Percentiles rank a stretch among this genome's conserved stretches.
Evolutionary conservation across 2,113 vertebrate species (phyloP).

Genomic region (Chaetodon auriga): DNA sequence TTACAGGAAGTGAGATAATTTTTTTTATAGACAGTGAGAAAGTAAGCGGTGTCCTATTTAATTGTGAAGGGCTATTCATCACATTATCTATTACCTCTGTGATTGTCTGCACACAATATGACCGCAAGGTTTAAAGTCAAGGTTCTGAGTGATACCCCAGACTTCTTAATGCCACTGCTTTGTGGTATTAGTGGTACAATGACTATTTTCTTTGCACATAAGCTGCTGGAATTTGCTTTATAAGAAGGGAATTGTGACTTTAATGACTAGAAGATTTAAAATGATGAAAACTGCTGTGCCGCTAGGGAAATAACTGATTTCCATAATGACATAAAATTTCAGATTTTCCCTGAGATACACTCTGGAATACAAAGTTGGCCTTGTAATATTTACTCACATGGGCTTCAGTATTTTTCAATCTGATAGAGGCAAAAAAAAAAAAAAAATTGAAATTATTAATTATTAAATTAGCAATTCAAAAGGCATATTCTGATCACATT

Average conservation of each 20-base stretch:
- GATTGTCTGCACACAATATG: constrained; percentile 53
- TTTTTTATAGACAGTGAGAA: constrained; percentile 16
- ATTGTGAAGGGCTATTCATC: constrained; percentile 79
- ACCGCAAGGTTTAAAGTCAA: constrained; percentile 1
- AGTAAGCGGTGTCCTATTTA: constrained; percentile 53
- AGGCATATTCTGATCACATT: background rate
- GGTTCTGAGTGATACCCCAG: background rate
- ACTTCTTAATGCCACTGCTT: constrained; percentile 20
- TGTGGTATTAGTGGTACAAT: background rate
- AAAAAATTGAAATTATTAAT: too few relatives aligned
- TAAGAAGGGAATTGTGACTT: background rate
- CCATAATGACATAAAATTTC: background rate
- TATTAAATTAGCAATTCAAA: too few relatives aligned
- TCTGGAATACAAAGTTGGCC: background rate
- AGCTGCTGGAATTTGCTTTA: background rate
- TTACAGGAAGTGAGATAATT: background rate
- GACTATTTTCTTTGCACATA: background rate
- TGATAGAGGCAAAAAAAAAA: background rate
- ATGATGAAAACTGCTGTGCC: constrained; percentile 36
- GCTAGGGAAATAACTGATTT: constrained; percentile 36
- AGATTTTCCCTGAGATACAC: background rate
- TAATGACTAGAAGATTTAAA: constrained; percentile 22
- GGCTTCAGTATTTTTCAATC: background rate
- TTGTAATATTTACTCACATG: background rate
- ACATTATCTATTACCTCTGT: constrained; percentile 63